phyloP scores from a whole-genome alignment of 2,113 vertebrate genomes.

The Azemiops feae region DNA sequence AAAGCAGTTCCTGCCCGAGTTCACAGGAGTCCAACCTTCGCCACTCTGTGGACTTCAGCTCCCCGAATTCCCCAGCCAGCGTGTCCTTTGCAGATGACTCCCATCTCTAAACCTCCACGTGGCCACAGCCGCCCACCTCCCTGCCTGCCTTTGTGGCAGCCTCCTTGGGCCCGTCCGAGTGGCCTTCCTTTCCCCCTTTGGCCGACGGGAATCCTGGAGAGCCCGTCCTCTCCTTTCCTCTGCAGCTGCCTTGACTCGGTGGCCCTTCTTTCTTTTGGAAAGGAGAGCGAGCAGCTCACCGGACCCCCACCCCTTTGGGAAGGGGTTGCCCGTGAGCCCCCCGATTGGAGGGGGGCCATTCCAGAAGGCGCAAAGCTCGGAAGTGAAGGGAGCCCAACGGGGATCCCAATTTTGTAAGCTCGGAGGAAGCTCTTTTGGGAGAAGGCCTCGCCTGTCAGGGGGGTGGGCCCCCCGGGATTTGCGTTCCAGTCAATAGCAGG shows the following conservation, averaged over 20 bases:
- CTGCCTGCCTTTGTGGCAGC: not conserved
- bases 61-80: no score
- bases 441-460: no score
- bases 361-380: not conserved
- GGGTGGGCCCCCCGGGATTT: not conserved
- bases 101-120: not conserved
- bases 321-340: not conserved
- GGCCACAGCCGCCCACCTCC: not conserved
- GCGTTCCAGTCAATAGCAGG: not conserved
- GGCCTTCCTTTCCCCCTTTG: not conserved
- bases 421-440: not conserved
- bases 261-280: no score
- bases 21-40: no score
- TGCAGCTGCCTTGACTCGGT: no score
- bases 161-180: not conserved
- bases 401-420: not conserved
- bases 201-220: not conserved
- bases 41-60: no score
- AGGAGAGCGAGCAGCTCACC: not conserved
- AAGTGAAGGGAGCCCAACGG: not conserved
- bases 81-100: no score
- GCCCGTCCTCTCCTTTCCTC: no score
- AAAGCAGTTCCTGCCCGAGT: no score
- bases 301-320: not conserved
- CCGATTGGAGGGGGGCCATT: not conserved